A percentile compares a stretch with the other conserved stretches of the same genome.
phyloP scores from a whole-genome alignment of 2,888 invertebrate species.

The Subacronicta megacephala region DNA sequence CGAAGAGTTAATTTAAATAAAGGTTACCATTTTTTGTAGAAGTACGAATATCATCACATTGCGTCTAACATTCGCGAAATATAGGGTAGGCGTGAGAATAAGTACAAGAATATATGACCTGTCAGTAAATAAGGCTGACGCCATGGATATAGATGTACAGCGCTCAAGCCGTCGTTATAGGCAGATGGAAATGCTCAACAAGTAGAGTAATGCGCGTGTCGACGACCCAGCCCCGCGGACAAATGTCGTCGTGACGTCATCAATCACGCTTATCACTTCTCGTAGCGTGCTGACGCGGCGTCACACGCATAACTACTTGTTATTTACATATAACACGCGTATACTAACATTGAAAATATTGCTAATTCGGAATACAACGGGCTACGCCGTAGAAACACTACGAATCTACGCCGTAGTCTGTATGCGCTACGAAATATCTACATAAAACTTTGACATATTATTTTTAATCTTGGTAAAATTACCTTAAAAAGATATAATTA shows the following conservation, averaged over 20 bases:
- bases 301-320: constrained; percentile 57
- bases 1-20: no score
- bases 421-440: constrained; percentile 40
- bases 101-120: constrained; percentile 50
- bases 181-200: constrained; percentile 54
- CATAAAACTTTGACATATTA: not conserved
- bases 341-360: constrained; percentile 19
- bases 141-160: constrained; percentile 48
- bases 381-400: constrained; percentile 19
- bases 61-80: constrained; percentile 35
- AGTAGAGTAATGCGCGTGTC: constrained; percentile 69
- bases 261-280: constrained; percentile 83
- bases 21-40: constrained; percentile 7
- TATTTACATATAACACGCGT: constrained; percentile 39
- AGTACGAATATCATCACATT: constrained; percentile 26
- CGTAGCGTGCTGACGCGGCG: constrained; percentile 60
- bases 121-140: constrained; percentile 56
- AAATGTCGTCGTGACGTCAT: constrained; percentile 75
- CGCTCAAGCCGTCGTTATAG: constrained; percentile 48
- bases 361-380: constrained; percentile 2
- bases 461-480: not conserved
- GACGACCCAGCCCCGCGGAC: constrained; percentile 42
- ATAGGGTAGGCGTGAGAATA: constrained; percentile 31
- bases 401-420: constrained; percentile 18
- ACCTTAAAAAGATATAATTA: no score